Evolutionary conservation across 2,797 vertebrate genomes (phyloP), one percentile per base, ranked within the genome.

Genomic region (Fratercula arctica): DNA sequence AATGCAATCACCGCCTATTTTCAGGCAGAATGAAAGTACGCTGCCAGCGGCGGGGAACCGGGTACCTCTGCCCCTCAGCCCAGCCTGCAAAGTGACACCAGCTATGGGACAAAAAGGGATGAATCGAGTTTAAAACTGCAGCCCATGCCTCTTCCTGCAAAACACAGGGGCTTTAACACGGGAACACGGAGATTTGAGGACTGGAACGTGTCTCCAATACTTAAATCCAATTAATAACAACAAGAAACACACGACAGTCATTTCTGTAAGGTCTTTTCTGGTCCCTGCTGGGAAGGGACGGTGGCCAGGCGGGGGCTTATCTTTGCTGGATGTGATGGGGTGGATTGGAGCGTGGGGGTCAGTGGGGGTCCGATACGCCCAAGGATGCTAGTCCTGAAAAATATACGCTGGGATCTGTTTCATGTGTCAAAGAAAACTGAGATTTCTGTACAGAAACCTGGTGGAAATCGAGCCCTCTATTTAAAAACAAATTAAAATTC

Each of bases 361-460:
- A 25, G 43, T 2, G 5, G 31, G 53, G 45, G 39, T 88, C 31
- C 1, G 7, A 26, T 11, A n/a, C 0, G 0, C 25, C 45, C 69
- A 78, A 14, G 77, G 80, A 68, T 68, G 61, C 11, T 23, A 12
- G 7, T 2, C 4, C 7, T 23, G 48, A 67, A 45, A 87, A 87
- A 81, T 1, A 53, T 1, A 29, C 3, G 2, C 28, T 67, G 48
- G 19, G 33, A 59, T 73, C 67, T 24, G 15, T 29, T 68, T 53
- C 25, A 29, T 9, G 1, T 8, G 26, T 68, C 51, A 63, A 39
- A 91, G 67, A 56, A 64, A 91, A 77, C 4, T 12, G 45, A 64
- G n/a, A 54, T 76, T 76, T 70, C 53, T 75, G 21, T 43, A 43
- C 48, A 83, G 68, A 51, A 75, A 9, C 35, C 12, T 6, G 1